phyloP scores from a whole-genome alignment of 2,888 invertebrate genomes.

The Pachymerium ferrugineum region DNA sequence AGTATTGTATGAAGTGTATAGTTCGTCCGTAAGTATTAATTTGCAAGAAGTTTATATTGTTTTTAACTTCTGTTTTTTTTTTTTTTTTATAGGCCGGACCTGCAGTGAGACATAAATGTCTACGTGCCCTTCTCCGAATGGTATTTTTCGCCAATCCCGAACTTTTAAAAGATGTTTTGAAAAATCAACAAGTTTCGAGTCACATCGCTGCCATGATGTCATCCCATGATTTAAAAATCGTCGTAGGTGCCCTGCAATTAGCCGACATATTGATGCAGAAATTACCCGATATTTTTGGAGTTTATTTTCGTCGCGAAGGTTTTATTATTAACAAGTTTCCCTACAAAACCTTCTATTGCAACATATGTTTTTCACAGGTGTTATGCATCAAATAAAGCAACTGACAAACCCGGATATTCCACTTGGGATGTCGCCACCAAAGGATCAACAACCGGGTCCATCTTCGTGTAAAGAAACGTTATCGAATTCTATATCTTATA shows the following conservation, averaged over 20 bases:
- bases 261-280: constrained; percentile 95
- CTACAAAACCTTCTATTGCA: neutral
- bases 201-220: constrained; percentile 99
- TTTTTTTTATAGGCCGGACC: constrained; percentile 70
- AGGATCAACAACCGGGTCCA: constrained; percentile 35
- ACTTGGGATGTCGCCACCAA: constrained; percentile 45
- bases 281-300: constrained; percentile 87
- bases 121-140: constrained; percentile 91
- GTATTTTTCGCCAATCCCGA: constrained; percentile 88
- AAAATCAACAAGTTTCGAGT: constrained; percentile 77
- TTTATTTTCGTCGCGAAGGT: constrained; percentile 94
- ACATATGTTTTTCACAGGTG: constrained; percentile 49
- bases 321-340: neutral
- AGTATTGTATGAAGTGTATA: constrained; percentile 96
- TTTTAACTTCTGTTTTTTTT: neutral
- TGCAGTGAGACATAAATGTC: constrained; percentile 92
- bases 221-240: constrained; percentile 90
- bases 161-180: constrained; percentile 64
- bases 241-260: constrained; percentile 94
- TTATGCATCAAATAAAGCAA: constrained; percentile 80
- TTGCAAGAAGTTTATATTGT: neutral
- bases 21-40: constrained; percentile 64
- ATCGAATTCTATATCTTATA: constrained; percentile 22
- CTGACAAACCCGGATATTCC: constrained; percentile 61
- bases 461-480: constrained; percentile 32